Conservation (phyloP, 1,140 invertebrate species). For the Diploscapter pachys region DNA sequence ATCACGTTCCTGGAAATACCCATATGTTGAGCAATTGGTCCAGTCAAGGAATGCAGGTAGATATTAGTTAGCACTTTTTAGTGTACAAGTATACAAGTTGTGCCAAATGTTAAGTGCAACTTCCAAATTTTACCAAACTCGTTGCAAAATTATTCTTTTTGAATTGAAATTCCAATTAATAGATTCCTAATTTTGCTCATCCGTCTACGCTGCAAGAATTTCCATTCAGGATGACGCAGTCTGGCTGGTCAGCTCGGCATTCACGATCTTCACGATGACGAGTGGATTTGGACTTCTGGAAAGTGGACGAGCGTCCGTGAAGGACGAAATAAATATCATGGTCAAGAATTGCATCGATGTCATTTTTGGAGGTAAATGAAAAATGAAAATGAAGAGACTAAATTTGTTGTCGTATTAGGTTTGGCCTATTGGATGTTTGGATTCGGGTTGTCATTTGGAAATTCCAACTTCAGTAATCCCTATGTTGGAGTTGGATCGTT, state of each 20-base stretch:
- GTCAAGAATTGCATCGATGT: conserved; percentile 92
- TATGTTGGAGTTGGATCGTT: conserved; percentile 68
- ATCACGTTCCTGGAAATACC: conserved; percentile 6
- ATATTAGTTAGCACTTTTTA: not conserved
- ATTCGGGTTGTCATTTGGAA: conserved; percentile 82
- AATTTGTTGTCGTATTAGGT: conserved; percentile 51
- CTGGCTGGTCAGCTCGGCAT: conserved; percentile 86
- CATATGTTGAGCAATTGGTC: conserved; percentile 7
- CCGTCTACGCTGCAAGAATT: no score
- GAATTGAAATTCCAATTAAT: no score
- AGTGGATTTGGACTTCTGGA: conserved; percentile 88
- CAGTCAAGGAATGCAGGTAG: conserved; percentile 12
- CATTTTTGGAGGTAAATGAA: conserved; percentile 70
- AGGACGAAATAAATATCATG: conserved; percentile 95
- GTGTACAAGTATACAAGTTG: not conserved
- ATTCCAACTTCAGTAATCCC: conserved; percentile 68
- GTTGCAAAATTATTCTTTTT: not conserved
- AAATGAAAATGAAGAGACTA: not conserved
- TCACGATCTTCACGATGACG: conserved; percentile 96
- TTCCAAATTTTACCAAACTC: not conserved
- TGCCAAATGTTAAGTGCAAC: not conserved
- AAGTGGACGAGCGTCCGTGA: conserved; percentile 83
- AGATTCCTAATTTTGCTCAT: no score
- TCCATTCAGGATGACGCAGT: conserved; percentile 74
- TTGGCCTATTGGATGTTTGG: conserved; percentile 93